phyloP scores from a whole-genome alignment of 1,140 invertebrate genomes.

The Argopecten irradians region DNA sequence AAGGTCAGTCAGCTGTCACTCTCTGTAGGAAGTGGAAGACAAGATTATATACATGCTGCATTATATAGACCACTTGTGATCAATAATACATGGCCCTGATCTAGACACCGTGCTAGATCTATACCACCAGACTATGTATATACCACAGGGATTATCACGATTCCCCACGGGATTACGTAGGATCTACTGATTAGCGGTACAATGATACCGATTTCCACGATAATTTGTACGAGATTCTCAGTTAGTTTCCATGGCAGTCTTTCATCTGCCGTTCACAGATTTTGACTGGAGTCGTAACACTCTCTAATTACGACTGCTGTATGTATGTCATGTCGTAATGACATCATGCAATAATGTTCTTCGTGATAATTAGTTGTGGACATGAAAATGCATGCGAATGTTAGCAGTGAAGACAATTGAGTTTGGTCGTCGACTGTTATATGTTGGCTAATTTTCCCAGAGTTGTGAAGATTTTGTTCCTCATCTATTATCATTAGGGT shows the following conservation, averaged over 20 bases:
- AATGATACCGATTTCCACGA: not conserved
- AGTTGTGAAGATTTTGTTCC: not conserved
- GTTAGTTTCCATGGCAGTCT: not conserved
- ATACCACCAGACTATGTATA: not conserved
- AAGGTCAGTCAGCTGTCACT: not conserved
- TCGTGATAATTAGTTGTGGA: not conserved
- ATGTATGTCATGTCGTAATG: slow-evolving; percentile 15
- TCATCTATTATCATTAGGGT: not conserved
- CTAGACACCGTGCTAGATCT: not conserved
- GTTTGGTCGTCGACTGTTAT: not conserved
- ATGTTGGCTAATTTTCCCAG: not conserved
- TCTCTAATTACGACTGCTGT: not conserved
- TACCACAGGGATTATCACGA: not conserved
- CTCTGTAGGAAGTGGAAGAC: not conserved
- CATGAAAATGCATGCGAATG: not conserved
- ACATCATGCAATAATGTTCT: not conserved
- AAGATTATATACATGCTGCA: not conserved
- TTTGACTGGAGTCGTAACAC: not conserved
- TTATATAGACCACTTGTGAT: not conserved
- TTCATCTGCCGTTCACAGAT: not conserved
- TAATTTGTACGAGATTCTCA: not conserved
- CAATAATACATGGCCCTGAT: not conserved
- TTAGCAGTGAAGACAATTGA: not conserved
- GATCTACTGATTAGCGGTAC: not conserved
- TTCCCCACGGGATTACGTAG: not conserved